Conservation (phyloP, 2,113 vertebrate genomes). For the Tachysurus vachellii region DNA sequence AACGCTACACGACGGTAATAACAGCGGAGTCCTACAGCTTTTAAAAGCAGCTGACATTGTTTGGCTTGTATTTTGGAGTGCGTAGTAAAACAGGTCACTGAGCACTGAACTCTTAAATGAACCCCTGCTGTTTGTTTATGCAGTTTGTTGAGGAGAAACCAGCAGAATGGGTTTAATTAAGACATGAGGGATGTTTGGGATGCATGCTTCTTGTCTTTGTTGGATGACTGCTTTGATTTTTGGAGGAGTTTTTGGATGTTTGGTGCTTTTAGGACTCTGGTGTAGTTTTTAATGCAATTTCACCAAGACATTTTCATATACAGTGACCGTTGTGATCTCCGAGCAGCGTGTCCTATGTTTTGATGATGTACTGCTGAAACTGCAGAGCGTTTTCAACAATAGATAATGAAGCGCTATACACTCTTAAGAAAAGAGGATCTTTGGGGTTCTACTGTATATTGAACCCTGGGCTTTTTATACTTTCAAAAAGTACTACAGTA, state of each 20-base stretch:
- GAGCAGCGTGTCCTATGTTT: not conserved
- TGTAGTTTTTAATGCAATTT: not conserved
- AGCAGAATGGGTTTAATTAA: constrained; percentile 22
- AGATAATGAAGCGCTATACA: not conserved
- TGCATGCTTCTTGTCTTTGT: not conserved
- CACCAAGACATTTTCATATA: not conserved
- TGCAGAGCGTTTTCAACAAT: not conserved
- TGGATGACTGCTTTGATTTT: not conserved
- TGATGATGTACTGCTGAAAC: not conserved
- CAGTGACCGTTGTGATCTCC: not conserved
- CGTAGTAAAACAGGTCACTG: constrained; percentile 34
- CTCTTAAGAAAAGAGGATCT: no score
- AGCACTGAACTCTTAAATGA: constrained; percentile 34
- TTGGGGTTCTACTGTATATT: no score
- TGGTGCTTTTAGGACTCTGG: not conserved
- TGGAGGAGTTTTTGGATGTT: not conserved
- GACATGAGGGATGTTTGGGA: not conserved
- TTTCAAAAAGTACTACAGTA: no score
- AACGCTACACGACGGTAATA: not conserved
- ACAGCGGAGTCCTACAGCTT: not conserved
- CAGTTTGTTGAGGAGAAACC: constrained; percentile 2
- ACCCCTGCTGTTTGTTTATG: constrained; percentile 29
- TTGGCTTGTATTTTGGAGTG: constrained; percentile 28
- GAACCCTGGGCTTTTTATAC: no score
- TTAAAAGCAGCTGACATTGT: constrained; percentile 22